Evolutionary conservation across 2,113 vertebrate genomes (phyloP), one percentile per base, ranked within the genome.

Genomic region (Pygoscelis adeliae): DNA sequence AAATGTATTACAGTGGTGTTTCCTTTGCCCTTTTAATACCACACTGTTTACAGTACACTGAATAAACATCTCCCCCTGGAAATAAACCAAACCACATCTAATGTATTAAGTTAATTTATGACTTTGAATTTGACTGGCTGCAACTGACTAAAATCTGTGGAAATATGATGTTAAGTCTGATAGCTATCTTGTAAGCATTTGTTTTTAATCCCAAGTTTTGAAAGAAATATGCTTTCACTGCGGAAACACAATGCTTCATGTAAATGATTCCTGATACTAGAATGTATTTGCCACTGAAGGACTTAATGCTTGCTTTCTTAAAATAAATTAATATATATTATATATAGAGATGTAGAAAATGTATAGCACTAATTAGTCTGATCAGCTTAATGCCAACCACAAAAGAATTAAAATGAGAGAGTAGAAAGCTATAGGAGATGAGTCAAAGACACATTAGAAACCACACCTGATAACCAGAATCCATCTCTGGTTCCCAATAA

Each of bases 11-110:
- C 30, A 53, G 13, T 49, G 5, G 38, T 52, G 20, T 58, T 89
- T 83, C 40, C 19, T 83, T 94, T 73, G 53, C 36, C 17, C 46
- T 86, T 83, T 89, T 71, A 49, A 87, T 73, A 90, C 32, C 34
- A 53, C 42, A 27, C 32, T 61, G 30, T 80, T 90, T 66, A 83
- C 50, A 86, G 47, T 61, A 53, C 25, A 71, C 12, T 63, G 32
- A 92, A 89, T 78, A 95, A 93, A 91, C 71, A 90, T 63, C 22
- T 72, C 12, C 4, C 5, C 17, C 36, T 63, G 76, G 77, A 91
- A 91, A 91, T 62, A 80, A 86, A 86, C 53, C 78, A 93, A 96
- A 78, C 73, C 80, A 86, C 80, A 91, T 29, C 55, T 71, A 52
- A 49, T 13, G 30, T 29, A 63, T 32, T 7, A 85, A 82, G 26